A percentile compares a stretch with the other conserved stretches of the same genome.
phyloP scores from a whole-genome alignment of 2,113 vertebrate genomes.

The Dasypus novemcinctus region DNA sequence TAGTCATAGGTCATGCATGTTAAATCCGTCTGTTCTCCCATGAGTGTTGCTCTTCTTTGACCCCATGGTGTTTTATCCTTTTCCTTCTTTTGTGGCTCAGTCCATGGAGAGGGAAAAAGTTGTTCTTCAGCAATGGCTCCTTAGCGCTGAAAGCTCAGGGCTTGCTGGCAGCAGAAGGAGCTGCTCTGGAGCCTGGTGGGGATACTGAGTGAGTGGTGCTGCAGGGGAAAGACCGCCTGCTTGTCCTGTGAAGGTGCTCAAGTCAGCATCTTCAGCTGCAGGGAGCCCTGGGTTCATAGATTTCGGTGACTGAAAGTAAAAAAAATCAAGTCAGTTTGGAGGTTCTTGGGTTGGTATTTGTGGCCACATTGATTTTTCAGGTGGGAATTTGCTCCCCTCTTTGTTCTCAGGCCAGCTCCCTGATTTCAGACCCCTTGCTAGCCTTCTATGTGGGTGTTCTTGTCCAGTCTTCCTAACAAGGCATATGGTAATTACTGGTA shows the following conservation, averaged over 20 bases:
- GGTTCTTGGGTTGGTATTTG: not conserved
- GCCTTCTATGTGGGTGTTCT: not conserved
- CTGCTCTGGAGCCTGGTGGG: not conserved
- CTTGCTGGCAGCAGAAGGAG: not conserved
- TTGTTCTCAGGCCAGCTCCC: not conserved
- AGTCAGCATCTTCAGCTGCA: not conserved
- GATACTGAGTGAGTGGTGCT: not conserved
- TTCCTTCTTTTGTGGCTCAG: not conserved
- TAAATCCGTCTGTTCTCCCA: not conserved
- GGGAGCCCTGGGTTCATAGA: not conserved
- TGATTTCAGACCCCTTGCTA: not conserved
- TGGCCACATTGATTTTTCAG: not conserved
- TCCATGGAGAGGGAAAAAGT: not conserved
- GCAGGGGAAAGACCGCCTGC: too few species aligned
- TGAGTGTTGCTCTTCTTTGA: not conserved
- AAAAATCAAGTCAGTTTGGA: not conserved
- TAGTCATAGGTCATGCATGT: not conserved
- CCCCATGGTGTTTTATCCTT: not conserved
- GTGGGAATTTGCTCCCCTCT: not conserved
- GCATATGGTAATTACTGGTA: fast-evolving
- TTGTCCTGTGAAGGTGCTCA: not conserved
- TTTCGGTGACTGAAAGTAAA: not conserved
- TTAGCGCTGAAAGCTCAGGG: not conserved
- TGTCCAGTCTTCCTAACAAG: not conserved
- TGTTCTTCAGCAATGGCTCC: not conserved